Percentiles rank a stretch among this genome's conserved stretches.
Evolutionary conservation across 2,888 invertebrate species (phyloP).

Genomic region (Caenorhabditis zanzibari): DNA sequence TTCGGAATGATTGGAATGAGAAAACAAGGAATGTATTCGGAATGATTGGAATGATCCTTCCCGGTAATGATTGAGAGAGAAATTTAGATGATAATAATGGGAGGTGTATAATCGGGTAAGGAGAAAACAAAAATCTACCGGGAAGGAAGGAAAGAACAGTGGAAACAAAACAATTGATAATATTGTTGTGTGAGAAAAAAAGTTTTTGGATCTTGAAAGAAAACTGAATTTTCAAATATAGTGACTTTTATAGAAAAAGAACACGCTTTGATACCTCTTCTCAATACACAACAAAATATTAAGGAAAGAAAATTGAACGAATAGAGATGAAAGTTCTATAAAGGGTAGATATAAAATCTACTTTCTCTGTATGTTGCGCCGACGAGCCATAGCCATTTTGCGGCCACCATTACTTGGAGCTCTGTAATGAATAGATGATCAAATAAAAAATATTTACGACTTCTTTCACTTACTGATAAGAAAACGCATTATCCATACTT

Average conservation of each 20-base stretch:
- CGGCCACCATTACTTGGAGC: conserved; percentile 42
- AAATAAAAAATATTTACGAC: too few species aligned
- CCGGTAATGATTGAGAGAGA: too few species aligned
- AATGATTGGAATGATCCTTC: too few species aligned
- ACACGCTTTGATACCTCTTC: conserved; percentile 33
- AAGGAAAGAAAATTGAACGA: conserved; percentile 16
- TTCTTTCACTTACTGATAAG: conserved; percentile 56
- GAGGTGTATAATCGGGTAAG: conserved; percentile 1
- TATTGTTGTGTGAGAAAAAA: conserved; percentile 34
- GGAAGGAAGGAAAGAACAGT: not conserved
- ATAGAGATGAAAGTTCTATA: conserved; percentile 34
- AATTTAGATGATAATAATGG: conserved; percentile 13
- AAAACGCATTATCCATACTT: conserved; percentile 61
- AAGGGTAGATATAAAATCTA: not conserved
- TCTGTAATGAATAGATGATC: not conserved
- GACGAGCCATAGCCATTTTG: conserved; percentile 67
- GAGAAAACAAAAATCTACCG: not conserved
- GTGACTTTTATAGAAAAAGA: conserved; percentile 7
- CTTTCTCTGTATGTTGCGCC: conserved; percentile 51
- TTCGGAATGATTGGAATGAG: too few species aligned
- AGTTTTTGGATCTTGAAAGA: too few species aligned
- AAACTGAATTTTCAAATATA: too few species aligned
- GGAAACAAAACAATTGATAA: not conserved
- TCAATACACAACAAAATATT: conserved; percentile 33
- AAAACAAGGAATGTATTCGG: too few species aligned